A percentile compares a stretch with the other conserved stretches of the same genome.
phyloP scores from a whole-genome alignment of 2,888 invertebrate genomes.

The Phengaris arion region DNA sequence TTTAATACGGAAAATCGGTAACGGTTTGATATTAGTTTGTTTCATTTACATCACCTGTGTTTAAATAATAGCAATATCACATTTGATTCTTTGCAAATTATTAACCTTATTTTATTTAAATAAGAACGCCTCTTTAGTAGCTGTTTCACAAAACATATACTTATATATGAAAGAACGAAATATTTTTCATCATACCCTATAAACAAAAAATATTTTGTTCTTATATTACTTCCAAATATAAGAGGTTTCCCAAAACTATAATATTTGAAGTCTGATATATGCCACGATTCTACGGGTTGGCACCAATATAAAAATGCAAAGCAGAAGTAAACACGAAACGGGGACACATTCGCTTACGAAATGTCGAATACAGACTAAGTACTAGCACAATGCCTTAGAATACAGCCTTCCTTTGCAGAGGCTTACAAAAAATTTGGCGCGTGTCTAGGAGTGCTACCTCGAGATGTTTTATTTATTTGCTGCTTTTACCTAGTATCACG shows the following conservation, averaged over 20 bases:
- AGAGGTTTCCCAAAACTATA: background rate
- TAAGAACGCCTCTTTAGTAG: too few species aligned
- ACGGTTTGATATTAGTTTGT: too few species aligned
- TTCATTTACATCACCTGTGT: background rate
- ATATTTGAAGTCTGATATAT: background rate
- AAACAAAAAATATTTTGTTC: too few species aligned
- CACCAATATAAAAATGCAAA: slow-evolving; percentile 22
- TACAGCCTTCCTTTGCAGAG: background rate
- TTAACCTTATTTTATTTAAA: background rate
- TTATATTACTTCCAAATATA: too few species aligned
- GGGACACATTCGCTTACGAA: slow-evolving; percentile 13
- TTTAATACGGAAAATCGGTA: too few species aligned
- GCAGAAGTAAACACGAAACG: slow-evolving; percentile 17
- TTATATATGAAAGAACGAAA: too few species aligned
- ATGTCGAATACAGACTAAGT: slow-evolving; percentile 20
- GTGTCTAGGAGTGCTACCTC: background rate
- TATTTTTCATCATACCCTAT: too few species aligned
- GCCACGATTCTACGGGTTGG: slow-evolving; percentile 7
- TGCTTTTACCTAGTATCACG: background rate
- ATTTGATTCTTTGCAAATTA: background rate
- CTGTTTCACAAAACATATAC: too few species aligned
- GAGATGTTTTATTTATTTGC: background rate
- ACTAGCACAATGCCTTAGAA: background rate
- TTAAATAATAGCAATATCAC: background rate
- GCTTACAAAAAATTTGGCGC: background rate